Evolutionary conservation across 1,140 invertebrate genomes (phyloP).

Genomic region (Plodia interpunctella): DNA sequence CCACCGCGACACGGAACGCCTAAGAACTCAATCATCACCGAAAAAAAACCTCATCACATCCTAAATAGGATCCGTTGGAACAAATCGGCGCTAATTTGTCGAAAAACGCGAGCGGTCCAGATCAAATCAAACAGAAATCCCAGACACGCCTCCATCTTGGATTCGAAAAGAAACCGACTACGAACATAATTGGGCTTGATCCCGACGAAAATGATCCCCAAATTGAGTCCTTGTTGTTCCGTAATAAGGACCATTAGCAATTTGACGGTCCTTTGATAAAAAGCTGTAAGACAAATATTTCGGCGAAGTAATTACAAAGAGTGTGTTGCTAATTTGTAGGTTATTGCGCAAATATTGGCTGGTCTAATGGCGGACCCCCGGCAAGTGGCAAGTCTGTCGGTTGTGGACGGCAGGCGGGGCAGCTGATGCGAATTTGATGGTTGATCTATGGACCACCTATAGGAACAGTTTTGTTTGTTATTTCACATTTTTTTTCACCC

Average conservation of each 20-base stretch:
- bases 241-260: constrained; percentile 15
- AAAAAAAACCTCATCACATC: constrained; percentile 19
- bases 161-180: constrained; percentile 24
- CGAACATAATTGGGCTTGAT: background rate
- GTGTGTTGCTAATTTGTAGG: constrained; percentile 13
- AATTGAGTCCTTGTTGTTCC: background rate
- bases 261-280: constrained; percentile 14
- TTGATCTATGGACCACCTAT: background rate
- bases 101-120: constrained; percentile 27
- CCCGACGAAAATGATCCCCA: background rate
- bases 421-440: constrained; percentile 5
- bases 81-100: constrained; percentile 38
- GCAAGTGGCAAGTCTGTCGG: background rate
- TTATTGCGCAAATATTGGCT: constrained; percentile 24
- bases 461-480: background rate
- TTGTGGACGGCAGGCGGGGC: background rate
- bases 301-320: constrained; percentile 35
- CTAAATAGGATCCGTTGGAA: constrained; percentile 17
- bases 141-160: constrained; percentile 20
- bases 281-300: constrained; percentile 24
- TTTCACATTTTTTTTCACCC: too few relatives aligned
- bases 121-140: constrained; percentile 33
- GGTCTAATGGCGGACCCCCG: constrained; percentile 16
- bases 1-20: constrained; percentile 12
- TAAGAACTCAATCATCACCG: constrained; percentile 25